phyloP scores from a whole-genome alignment of 1,140 invertebrate species.

The Arctopsyche grandis region DNA sequence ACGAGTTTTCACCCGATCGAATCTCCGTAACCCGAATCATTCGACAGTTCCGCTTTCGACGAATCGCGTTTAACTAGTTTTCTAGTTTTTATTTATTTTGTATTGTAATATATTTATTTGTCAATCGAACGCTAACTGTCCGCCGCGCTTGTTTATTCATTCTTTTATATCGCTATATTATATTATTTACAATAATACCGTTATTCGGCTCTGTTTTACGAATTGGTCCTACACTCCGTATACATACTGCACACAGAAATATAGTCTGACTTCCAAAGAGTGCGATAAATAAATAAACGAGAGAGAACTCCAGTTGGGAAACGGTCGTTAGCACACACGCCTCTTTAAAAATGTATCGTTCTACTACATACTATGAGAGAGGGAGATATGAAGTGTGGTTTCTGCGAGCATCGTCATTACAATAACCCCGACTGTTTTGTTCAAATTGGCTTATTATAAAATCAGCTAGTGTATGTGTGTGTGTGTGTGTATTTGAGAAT shows the following conservation, averaged over 20 bases:
- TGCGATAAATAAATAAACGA: not conserved
- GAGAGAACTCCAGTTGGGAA: not conserved
- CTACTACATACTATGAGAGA: not conserved
- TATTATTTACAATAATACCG: not conserved
- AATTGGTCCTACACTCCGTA: not conserved
- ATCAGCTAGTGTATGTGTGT: too few relatives aligned
- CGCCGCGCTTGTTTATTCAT: too few relatives aligned
- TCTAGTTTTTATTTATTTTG: not conserved
- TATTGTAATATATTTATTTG: too few relatives aligned
- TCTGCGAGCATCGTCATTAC: not conserved
- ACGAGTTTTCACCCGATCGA: not conserved
- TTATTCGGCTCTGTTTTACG: conserved; percentile 10
- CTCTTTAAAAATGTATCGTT: conserved; percentile 6
- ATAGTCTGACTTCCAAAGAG: not conserved
- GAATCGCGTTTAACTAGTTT: conserved; percentile 15
- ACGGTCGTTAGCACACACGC: conserved; percentile 7
- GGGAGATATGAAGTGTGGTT: too few relatives aligned
- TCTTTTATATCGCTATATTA: too few relatives aligned
- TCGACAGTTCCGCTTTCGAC: conserved; percentile 16
- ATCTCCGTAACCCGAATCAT: conserved; percentile 9
- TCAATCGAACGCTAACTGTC: too few relatives aligned
- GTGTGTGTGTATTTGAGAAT: not conserved
- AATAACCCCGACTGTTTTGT: not conserved
- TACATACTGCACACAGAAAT: not conserved
- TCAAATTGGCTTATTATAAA: not conserved